Evolutionary conservation across 2,113 vertebrate species (phyloP).

Genomic region (Gymnogyps californianus): DNA sequence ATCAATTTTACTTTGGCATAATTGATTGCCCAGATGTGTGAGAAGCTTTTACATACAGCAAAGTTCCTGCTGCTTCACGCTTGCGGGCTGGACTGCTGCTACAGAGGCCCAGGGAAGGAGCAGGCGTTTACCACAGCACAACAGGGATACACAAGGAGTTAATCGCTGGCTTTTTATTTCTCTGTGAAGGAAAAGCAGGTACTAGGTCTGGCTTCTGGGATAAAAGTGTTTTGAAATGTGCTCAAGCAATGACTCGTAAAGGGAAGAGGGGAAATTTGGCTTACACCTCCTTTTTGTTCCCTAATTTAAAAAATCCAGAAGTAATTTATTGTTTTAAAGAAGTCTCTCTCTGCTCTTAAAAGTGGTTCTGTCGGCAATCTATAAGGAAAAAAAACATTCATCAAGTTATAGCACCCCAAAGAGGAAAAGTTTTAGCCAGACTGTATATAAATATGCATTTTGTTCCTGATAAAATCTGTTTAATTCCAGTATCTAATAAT

Average conservation of each 20-base stretch:
- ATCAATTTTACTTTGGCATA: background rate
- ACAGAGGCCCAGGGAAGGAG: background rate
- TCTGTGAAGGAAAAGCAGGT: background rate
- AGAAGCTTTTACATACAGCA: background rate
- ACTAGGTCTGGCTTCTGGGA: background rate
- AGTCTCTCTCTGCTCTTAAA: background rate
- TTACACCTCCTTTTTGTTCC: background rate
- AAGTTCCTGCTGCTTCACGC: background rate
- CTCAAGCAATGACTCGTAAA: background rate
- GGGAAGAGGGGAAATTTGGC: background rate
- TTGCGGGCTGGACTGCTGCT: background rate
- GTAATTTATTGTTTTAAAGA: background rate
- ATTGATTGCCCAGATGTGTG: constrained; percentile 46
- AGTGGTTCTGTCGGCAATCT: background rate
- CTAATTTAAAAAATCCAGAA: background rate
- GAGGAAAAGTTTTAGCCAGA: background rate
- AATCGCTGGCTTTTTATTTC: background rate
- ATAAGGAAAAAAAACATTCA: background rate
- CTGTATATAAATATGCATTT: background rate
- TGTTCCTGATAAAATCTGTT: background rate
- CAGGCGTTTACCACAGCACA: background rate
- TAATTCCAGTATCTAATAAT: background rate
- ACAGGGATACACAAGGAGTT: background rate
- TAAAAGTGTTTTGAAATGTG: background rate
- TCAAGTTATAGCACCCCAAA: background rate